A percentile compares a stretch with the other conserved stretches of the same genome.
phyloP scores from a whole-genome alignment of 2,797 vertebrate species.

The Aphelocoma californica region DNA sequence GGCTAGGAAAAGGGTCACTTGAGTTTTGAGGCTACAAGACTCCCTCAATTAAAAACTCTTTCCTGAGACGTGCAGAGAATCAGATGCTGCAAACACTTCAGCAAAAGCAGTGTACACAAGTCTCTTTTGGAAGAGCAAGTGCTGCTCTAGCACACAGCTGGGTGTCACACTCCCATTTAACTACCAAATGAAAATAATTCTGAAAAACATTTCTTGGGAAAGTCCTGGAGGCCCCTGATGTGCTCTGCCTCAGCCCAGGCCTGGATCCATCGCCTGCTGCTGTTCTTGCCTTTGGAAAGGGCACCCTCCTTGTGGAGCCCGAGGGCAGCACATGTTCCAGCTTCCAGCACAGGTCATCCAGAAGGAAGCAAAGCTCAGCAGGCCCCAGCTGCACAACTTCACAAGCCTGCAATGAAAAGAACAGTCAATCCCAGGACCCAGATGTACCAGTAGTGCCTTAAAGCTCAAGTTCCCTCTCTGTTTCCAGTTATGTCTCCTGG shows the following conservation, averaged over 20 bases:
- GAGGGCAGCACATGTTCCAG: slow-evolving; percentile 84
- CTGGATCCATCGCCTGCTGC: background rate
- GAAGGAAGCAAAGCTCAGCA: slow-evolving; percentile 88
- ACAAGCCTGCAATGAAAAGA: slow-evolving; percentile 72
- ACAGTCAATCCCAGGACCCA: background rate
- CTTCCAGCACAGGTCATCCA: slow-evolving; percentile 92
- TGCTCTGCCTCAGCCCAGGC: background rate
- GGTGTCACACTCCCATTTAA: background rate
- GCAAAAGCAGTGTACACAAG: background rate
- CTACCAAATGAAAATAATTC: background rate
- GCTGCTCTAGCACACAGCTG: background rate
- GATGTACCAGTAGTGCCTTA: background rate
- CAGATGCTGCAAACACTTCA: background rate
- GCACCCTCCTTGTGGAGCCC: slow-evolving; percentile 77
- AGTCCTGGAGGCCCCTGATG: background rate
- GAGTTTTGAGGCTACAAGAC: background rate
- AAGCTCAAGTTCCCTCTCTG: background rate
- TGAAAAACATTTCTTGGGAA: background rate
- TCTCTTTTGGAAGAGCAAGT: background rate
- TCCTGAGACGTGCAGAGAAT: background rate
- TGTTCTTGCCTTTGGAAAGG: slow-evolving; percentile 86
- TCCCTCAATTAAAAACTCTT: background rate
- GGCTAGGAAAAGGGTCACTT: background rate
- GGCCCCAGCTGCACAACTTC: slow-evolving; percentile 90
- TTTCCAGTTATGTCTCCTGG: background rate